Base-by-base conservation (phyloP, 2,888 invertebrate species). In the Epicampocera succincta region DNA sequence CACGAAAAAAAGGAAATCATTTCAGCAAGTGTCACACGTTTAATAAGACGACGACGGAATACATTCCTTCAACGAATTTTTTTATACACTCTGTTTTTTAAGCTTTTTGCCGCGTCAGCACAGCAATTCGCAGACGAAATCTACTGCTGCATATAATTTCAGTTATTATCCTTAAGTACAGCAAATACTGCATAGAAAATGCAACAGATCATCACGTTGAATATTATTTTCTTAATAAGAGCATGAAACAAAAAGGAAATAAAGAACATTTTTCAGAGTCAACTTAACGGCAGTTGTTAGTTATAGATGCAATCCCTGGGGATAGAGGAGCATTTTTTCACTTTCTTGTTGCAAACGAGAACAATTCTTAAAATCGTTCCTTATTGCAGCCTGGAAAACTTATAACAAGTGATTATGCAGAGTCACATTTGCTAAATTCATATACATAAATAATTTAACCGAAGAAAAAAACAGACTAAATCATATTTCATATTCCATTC, bases 81-180 rank as follows among this genome's bases (percentile, higher is more conserved):
- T 33, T 25, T 19, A 33, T 68, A n/a, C 13, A 56, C 60, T 50
- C 50, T 17, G 11, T 54, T 74, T 60, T 78, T 54, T 66, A 74
- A 81, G 77, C 82, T 83, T 82, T 84, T 73, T 76, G 87, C 83
- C 85, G 84, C 86, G 86, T 87, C 87, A 87, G 86, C 87, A 82
- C 48, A 68, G 65, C 82, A 85, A 88, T 88, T 87, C 87, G 86
- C 88, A 88, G 87, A 86, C 86, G 83, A 85, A 85, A 87, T 87
- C 86, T 85, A 85, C 78, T 78, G 19, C 38, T 66, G 74, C 82
- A 75, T 66, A 82, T 82, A 77, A 82, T 82, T 82, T 82, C 58
- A 48, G 65, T 66, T 82, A 82, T 82, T 82, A 82, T 82, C 78
- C 82, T 82, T 78, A 78, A 78, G 74, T 78, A 78, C 52, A 33